A percentile compares a stretch with the other conserved stretches of the same genome.
Evolutionary conservation across 1,140 invertebrate genomes (phyloP).

Genomic region (Cataglyphis hispanica): DNA sequence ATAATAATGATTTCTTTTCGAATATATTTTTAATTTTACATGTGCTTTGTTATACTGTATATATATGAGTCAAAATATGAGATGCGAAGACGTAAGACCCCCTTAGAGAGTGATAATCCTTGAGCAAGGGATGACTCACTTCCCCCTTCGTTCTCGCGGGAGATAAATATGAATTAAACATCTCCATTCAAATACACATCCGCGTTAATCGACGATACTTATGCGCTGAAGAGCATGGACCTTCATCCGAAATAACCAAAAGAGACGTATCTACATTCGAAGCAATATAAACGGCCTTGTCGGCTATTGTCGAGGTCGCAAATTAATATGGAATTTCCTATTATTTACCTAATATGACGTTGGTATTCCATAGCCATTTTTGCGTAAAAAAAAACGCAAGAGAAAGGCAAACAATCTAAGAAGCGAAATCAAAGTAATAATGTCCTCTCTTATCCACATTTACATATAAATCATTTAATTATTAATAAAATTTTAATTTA

Average conservation of each 20-base stretch:
- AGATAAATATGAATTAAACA: constrained; percentile 72
- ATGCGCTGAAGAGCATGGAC: constrained; percentile 34
- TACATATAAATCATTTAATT: background rate
- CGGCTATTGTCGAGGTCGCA: constrained; percentile 38
- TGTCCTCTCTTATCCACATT: no score
- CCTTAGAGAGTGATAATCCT: constrained; percentile 30
- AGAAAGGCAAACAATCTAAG: background rate
- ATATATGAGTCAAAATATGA: background rate
- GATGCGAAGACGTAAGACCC: constrained; percentile 27
- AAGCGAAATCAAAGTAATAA: background rate
- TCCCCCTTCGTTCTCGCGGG: constrained; percentile 51
- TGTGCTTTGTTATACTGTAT: background rate
- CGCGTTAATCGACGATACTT: constrained; percentile 55
- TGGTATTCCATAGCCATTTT: constrained; percentile 15
- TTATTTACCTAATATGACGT: constrained; percentile 19
- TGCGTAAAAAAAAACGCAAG: background rate
- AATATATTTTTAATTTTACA: background rate
- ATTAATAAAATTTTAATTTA: background rate
- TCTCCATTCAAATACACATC: constrained; percentile 23
- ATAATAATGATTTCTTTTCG: background rate
- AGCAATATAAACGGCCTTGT: constrained; percentile 34
- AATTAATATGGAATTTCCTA: constrained; percentile 43
- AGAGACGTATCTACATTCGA: background rate
- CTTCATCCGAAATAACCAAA: constrained; percentile 49
- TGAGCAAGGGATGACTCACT: constrained; percentile 51